A percentile compares a stretch with the other conserved stretches of the same genome.
Conservation (phyloP, 2,113 vertebrate genomes). For the Gulo gulo region DNA sequence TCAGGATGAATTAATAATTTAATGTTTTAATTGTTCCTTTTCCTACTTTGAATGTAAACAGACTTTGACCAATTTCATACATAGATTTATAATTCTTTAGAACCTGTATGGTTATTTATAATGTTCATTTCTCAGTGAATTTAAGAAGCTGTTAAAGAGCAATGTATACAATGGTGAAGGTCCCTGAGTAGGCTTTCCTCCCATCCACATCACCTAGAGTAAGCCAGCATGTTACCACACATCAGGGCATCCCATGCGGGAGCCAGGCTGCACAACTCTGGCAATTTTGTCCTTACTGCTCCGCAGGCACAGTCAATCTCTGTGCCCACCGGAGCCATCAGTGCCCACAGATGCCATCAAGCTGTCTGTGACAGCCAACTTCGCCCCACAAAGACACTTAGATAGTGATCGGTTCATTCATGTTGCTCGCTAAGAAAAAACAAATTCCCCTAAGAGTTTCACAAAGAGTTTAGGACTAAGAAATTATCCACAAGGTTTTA, state of each 20-base stretch:
- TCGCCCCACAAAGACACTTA: neutral
- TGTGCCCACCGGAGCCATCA: neutral
- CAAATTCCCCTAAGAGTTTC: neutral
- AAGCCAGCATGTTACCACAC: neutral
- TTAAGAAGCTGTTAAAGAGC: neutral
- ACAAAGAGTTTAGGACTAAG: neutral
- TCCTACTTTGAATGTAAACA: slow-evolving; percentile 11
- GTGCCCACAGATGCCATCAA: neutral
- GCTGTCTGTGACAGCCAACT: neutral
- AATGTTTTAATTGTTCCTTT: slow-evolving; percentile 15
- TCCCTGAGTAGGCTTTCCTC: neutral
- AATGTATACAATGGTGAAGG: neutral
- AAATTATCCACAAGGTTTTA: slow-evolving; percentile 4
- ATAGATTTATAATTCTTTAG: neutral
- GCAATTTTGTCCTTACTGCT: neutral
- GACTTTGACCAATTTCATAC: neutral
- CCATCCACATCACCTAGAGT: neutral
- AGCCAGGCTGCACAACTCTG: neutral
- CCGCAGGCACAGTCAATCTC: neutral
- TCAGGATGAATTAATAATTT: slow-evolving; percentile 4
- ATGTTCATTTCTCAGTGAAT: neutral
- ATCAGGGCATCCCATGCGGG: neutral
- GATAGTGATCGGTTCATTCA: neutral
- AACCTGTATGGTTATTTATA: neutral
- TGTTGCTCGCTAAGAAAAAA: neutral